Evolutionary conservation across 2,113 vertebrate species (phyloP), one percentile per base, ranked within the genome.

Genomic region (Myodes glareolus): DNA sequence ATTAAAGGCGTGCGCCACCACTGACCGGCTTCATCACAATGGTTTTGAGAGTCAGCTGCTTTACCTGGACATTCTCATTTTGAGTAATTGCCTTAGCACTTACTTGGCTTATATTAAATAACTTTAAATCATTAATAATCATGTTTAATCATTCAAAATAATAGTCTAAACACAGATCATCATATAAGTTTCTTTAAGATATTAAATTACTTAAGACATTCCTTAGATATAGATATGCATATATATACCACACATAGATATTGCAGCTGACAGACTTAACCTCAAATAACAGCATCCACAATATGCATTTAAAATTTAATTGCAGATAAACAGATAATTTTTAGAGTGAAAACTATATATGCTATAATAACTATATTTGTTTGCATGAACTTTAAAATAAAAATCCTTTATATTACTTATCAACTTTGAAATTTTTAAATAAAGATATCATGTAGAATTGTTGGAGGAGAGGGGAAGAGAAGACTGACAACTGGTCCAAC

Each of bases 61-160:
- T 95, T 80, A 78, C 58, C 52, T 76, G 14, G 75, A 80, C 90
- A 81, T 52, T 31, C 70, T 92, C 31, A 86, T 76, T 94, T 96
- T 94, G 50, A 50, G 47, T 70, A 86, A 12, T 77, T 96, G 88
- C 58, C 19, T 91, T 7, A 88, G 27, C 42, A 75, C 50, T 90
- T 95, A 96, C 88, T 93, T 97, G 70, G 13, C 55, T 93, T 95
- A 88, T 91, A 67, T 72, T 12, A 95, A 97, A 96, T 94, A 91
- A 86, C 65, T 76, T 96, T 90, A 95, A 93, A 86, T 92, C 63
- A 61, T 42, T 91, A 33, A 36, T 86, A 29, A 68, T 88, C 96
- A 52, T 47, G 29, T 90, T 92, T 91, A 84, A 90, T 95, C 95
- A 85, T 13, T 23, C 89, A 75, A 36, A 19, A 63, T 84, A 88